These are phyloP conservation scores for Pseudopleuronectes americanus DNA, from an alignment of 2,797 vertebrate species.

Conservation along the genomic window DNA sequence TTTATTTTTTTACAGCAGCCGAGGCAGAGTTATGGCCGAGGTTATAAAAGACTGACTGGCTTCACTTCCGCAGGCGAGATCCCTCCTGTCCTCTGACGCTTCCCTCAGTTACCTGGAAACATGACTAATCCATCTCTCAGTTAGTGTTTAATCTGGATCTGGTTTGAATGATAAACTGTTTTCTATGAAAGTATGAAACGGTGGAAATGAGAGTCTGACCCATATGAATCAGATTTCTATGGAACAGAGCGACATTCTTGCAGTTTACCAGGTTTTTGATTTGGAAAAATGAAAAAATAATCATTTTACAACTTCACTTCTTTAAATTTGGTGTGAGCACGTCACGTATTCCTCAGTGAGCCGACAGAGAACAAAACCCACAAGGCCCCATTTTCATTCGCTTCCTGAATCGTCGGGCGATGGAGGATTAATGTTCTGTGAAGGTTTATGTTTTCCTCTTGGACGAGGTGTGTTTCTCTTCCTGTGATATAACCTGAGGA, in stretches of 20 bases:
- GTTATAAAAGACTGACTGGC: slow-evolving; percentile 50
- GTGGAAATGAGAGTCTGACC: no score
- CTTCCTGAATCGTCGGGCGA: slow-evolving; percentile 13
- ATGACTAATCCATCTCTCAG: neutral
- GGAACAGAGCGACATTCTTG: neutral
- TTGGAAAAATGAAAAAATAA: neutral
- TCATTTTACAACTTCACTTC: neutral
- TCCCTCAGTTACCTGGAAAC: neutral
- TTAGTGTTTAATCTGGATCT: no score
- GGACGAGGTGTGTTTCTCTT: neutral
- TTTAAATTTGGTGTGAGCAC: neutral
- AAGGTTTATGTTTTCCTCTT: slow-evolving; percentile 8
- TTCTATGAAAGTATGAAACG: no score
- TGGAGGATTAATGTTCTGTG: neutral
- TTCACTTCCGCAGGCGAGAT: slow-evolving; percentile 32
- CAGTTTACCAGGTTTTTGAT: neutral
- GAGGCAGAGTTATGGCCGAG: slow-evolving; percentile 49
- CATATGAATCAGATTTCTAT: neutral
- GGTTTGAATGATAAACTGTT: no score
- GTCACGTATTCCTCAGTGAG: no score
- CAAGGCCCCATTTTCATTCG: neutral
- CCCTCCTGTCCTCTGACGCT: slow-evolving; percentile 8
- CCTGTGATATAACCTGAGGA: slow-evolving; percentile 11
- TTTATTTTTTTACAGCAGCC: slow-evolving; percentile 61
- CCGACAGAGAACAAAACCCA: neutral